Evolutionary conservation across 2,888 invertebrate species (phyloP).

Genomic region (Clepsis dumicolana): DNA sequence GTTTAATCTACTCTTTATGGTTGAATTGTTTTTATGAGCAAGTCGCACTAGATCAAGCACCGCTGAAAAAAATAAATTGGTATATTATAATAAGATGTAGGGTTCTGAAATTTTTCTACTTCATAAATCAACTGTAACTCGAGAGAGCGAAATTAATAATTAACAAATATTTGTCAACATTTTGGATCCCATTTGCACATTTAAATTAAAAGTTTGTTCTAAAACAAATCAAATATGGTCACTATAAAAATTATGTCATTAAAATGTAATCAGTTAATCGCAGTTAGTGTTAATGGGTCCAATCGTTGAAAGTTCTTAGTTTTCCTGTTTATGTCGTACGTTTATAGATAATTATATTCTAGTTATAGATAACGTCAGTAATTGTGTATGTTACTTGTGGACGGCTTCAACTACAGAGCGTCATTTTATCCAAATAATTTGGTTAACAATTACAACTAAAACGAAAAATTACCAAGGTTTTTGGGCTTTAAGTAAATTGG

Average conservation of each 20-base stretch:
- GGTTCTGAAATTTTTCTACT: background rate
- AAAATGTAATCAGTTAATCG: background rate
- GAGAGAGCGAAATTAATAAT: slow-evolving; percentile 8
- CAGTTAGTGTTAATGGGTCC: slow-evolving; percentile 47
- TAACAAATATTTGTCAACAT: slow-evolving; percentile 40
- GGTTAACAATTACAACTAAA: background rate
- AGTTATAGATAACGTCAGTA: slow-evolving; percentile 37
- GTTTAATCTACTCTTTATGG: background rate
- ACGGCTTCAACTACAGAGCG: background rate
- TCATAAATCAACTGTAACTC: slow-evolving; percentile 20
- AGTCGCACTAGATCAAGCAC: background rate
- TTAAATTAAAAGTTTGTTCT: background rate
- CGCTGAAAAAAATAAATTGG: background rate
- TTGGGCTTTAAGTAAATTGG: background rate
- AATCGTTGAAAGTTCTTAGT: slow-evolving; percentile 45
- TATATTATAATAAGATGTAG: background rate
- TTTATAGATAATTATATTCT: slow-evolving; percentile 58
- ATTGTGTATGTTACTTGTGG: slow-evolving; percentile 16
- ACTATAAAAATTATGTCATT: background rate
- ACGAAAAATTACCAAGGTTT: too few species aligned
- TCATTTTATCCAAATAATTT: background rate
- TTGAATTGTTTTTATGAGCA: background rate
- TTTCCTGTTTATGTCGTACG: slow-evolving; percentile 55
- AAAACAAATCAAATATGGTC: background rate
- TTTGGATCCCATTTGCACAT: slow-evolving; percentile 56